These are phyloP conservation scores for Brotula barbata DNA, from an alignment of 2,797 vertebrate species.

Conservation along the genomic window DNA sequence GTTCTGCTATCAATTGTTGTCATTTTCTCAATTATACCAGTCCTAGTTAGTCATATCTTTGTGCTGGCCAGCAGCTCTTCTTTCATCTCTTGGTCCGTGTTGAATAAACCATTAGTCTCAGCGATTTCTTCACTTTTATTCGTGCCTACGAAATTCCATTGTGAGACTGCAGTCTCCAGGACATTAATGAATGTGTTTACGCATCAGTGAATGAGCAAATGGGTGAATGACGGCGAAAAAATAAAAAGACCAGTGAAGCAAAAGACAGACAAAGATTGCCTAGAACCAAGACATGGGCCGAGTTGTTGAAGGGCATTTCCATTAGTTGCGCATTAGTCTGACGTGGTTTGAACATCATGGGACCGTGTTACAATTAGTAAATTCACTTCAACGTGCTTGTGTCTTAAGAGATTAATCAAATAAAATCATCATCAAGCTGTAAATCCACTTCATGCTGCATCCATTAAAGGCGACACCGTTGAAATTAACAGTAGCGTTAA, in stretches of 20 bases:
- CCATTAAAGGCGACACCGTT: neutral
- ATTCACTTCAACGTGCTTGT: too few relatives aligned
- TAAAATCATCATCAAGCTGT: too few relatives aligned
- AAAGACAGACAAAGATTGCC: neutral
- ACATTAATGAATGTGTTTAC: slow-evolving; percentile 8
- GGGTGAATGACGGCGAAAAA: neutral
- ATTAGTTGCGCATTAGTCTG: too few relatives aligned
- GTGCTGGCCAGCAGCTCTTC: slow-evolving; percentile 3
- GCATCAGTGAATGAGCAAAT: neutral
- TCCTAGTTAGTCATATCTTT: slow-evolving; percentile 13
- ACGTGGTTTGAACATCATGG: too few relatives aligned
- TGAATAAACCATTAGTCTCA: neutral
- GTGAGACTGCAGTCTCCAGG: neutral
- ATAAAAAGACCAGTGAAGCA: neutral
- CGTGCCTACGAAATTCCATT: neutral
- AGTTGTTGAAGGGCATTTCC: neutral
- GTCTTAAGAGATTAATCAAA: too few relatives aligned
- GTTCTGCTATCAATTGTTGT: too few relatives aligned
- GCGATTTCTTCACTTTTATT: neutral
- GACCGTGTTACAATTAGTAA: too few relatives aligned
- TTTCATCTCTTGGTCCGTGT: neutral
- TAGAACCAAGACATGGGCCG: neutral
- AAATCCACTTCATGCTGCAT: neutral
- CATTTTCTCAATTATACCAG: too few relatives aligned
- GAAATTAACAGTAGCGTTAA: slow-evolving; percentile 6